A percentile compares a stretch with the other conserved stretches of the same genome.
Conservation (phyloP, 2,888 invertebrate species). For the Ennomos erosarius region DNA sequence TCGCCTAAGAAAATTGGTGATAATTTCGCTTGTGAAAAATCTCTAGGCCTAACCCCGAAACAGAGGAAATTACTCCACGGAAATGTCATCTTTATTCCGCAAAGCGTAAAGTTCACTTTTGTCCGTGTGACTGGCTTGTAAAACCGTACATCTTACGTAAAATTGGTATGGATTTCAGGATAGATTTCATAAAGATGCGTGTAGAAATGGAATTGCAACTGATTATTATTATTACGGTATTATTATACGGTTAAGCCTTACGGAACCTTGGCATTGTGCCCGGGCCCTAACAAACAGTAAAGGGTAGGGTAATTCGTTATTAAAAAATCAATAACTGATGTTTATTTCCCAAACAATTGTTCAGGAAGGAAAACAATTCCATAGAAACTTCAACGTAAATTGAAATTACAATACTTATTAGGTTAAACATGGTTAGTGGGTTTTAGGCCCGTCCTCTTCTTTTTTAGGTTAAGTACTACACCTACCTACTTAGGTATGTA, state of each 20-base stretch:
- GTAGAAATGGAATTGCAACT: slow-evolving; percentile 6
- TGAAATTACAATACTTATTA: too few species aligned
- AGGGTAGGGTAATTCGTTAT: slow-evolving; percentile 8
- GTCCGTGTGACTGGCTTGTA: neutral
- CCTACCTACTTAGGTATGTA: too few species aligned
- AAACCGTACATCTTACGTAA: slow-evolving; percentile 19
- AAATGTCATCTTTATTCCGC: slow-evolving; percentile 16
- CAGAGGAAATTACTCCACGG: slow-evolving; percentile 14
- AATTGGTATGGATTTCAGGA: slow-evolving; percentile 8
- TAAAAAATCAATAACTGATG: slow-evolving; percentile 6
- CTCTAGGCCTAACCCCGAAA: slow-evolving; percentile 34
- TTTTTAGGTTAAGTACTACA: too few species aligned
- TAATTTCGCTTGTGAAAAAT: slow-evolving; percentile 41
- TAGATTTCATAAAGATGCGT: slow-evolving; percentile 8
- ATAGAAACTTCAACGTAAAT: too few species aligned
- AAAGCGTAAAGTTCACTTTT: slow-evolving; percentile 27
- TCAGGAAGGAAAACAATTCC: too few species aligned
- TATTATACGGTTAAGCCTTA: slow-evolving; percentile 6
- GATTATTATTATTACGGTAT: slow-evolving; percentile 4
- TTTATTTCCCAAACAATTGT: neutral
- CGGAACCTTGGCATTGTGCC: slow-evolving; percentile 21
- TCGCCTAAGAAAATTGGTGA: slow-evolving; percentile 38
- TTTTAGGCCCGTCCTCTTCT: too few species aligned
- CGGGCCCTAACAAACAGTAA: slow-evolving; percentile 3
- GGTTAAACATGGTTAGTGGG: too few species aligned